Evolutionary conservation across 2,797 vertebrate genomes (phyloP).

Genomic region (Buceros bicornis): DNA sequence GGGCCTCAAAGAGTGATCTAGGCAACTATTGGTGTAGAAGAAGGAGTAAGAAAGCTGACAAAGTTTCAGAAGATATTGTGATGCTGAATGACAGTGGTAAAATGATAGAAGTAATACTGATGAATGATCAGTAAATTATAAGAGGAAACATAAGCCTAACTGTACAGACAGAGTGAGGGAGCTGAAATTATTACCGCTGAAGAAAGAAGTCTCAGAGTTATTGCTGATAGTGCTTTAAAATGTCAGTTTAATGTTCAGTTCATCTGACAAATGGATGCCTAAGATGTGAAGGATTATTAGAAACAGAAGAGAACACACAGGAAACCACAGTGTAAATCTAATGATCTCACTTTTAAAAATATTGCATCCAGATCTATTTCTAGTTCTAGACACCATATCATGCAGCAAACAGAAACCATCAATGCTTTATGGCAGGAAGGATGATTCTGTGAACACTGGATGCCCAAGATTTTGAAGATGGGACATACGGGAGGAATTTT

Average conservation of each 20-base stretch:
- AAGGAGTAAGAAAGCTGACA: neutral
- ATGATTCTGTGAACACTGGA: neutral
- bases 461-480: neutral
- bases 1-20: neutral
- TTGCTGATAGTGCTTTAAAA: neutral
- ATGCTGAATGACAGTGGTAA: neutral
- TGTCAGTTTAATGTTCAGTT: neutral
- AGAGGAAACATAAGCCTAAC: neutral
- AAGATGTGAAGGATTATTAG: neutral
- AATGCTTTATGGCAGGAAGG: neutral
- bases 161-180: neutral
- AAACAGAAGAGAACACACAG: constrained; percentile 30
- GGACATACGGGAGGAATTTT: neutral
- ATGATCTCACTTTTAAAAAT: neutral
- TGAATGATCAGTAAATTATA: neutral
- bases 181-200: neutral
- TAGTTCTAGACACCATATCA: neutral
- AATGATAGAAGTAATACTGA: neutral
- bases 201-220: neutral
- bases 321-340: constrained; percentile 6
- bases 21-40: neutral
- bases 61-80: neutral
- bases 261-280: neutral
- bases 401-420: neutral
- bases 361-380: constrained; percentile 7